Evolutionary conservation across 2,113 vertebrate genomes (phyloP).

Genomic region (Epinephelus lanceolatus): DNA sequence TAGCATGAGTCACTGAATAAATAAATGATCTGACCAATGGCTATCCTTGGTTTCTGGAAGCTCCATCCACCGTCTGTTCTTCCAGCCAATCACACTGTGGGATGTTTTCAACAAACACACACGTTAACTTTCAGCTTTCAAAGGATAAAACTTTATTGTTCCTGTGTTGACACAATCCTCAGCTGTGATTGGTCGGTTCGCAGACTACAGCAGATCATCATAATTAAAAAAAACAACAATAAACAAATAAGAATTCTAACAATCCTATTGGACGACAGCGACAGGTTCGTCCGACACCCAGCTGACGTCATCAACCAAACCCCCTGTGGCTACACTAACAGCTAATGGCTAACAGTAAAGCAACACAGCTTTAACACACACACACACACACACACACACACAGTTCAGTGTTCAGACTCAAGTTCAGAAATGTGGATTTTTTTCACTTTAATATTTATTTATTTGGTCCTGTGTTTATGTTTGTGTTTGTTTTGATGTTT

Average conservation of each 20-base stretch:
- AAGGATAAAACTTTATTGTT: slow-evolving; percentile 73
- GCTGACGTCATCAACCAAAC: slow-evolving; percentile 69
- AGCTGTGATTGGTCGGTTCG: slow-evolving; percentile 46
- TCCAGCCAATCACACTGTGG: slow-evolving; percentile 16
- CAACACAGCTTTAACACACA: slow-evolving; percentile 5
- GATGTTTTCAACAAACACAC: background rate
- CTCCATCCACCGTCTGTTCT: background rate
- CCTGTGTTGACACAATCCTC: slow-evolving; percentile 36
- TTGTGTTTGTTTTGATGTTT: too few relatives aligned
- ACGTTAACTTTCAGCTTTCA: background rate
- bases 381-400: background rate
- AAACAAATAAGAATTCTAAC: slow-evolving; percentile 35
- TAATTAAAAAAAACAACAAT: slow-evolving; percentile 39
- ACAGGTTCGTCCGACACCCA: slow-evolving; percentile 59
- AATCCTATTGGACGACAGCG: slow-evolving; percentile 43
- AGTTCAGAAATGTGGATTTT: slow-evolving; percentile 40
- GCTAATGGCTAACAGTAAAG: slow-evolving; percentile 48
- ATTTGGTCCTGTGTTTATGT: slow-evolving; percentile 40
- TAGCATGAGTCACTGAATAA: slow-evolving; percentile 71
- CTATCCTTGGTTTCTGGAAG: background rate
- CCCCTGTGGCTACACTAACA: slow-evolving; percentile 31
- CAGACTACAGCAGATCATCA: slow-evolving; percentile 38
- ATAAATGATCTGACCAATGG: slow-evolving; percentile 36
- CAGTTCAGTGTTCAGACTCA: slow-evolving; percentile 31
- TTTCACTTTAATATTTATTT: background rate